A percentile compares a stretch with the other conserved stretches of the same genome.
phyloP scores from a whole-genome alignment of 2,888 invertebrate genomes.

The Pterobdella sp. region DNA sequence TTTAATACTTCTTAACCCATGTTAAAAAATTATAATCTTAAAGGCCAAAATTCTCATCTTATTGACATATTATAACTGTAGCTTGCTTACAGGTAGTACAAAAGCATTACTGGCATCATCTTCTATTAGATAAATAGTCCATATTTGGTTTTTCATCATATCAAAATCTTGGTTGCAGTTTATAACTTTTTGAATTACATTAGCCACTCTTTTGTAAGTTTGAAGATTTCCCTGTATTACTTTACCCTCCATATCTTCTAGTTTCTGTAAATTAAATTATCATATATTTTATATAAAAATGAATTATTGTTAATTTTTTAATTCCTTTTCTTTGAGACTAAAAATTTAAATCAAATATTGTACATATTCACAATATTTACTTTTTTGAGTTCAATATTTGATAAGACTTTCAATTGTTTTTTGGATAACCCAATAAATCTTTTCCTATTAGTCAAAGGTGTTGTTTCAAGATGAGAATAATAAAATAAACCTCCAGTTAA shows the following conservation, averaged over 20 bases:
- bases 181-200: conserved; percentile 51
- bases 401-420: conserved; percentile 51
- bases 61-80: background rate
- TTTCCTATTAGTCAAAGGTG: conserved; percentile 55
- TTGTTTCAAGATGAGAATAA: conserved; percentile 52
- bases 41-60: background rate
- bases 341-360: no score
- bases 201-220: conserved; percentile 48
- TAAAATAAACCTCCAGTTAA: conserved; percentile 43
- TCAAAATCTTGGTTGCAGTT: conserved; percentile 54
- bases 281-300: background rate
- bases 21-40: no score
- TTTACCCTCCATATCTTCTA: conserved; percentile 45
- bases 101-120: conserved; percentile 55
- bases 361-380: no score
- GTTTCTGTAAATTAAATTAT: conserved; percentile 40
- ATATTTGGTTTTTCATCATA: conserved; percentile 51
- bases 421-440: conserved; percentile 55
- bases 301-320: background rate
- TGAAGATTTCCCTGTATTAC: conserved; percentile 50
- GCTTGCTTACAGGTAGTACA: conserved; percentile 54
- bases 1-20: no score
- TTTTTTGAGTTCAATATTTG: conserved; percentile 49
- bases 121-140: conserved; percentile 55
- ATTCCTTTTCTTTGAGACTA: background rate